A percentile compares a stretch with the other conserved stretches of the same genome.
Conservation (phyloP, 2,797 vertebrate species). For the Malacoraja senta region DNA sequence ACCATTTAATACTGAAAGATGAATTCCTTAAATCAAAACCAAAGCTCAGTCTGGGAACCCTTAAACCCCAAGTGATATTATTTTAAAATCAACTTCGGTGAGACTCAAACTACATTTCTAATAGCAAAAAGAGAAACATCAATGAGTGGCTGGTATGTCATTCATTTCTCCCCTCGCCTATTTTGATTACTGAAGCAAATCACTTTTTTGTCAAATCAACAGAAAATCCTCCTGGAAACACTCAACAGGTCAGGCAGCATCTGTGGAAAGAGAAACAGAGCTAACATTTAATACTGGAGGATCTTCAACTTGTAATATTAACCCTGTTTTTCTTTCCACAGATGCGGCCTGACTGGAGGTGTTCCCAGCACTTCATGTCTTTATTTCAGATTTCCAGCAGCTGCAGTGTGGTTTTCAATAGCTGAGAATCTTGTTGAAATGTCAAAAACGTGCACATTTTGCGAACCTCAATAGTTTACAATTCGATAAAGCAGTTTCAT, state of each 20-base stretch:
- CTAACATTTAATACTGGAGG: too few species aligned
- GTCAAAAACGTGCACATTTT: background rate
- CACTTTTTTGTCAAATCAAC: background rate
- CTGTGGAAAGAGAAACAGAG: too few species aligned
- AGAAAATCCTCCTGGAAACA: background rate
- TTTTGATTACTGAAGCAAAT: background rate
- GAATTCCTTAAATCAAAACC: background rate
- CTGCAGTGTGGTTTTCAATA: too few species aligned
- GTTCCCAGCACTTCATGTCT: too few species aligned
- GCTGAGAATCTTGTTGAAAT: background rate
- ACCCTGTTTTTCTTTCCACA: too few species aligned
- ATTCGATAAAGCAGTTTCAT: background rate
- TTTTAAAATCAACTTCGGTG: background rate
- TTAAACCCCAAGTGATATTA: background rate
- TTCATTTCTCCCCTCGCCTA: background rate
- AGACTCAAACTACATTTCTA: background rate
- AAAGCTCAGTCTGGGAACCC: background rate
- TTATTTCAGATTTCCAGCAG: too few species aligned
- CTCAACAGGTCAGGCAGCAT: too few species aligned
- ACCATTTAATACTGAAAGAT: too few species aligned
- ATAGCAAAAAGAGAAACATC: background rate
- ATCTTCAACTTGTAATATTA: too few species aligned
- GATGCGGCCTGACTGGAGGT: too few species aligned
- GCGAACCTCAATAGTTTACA: background rate
- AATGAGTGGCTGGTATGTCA: background rate